Evolutionary conservation across 2,113 vertebrate species (phyloP).

Genomic region (Pelecanoides urinatrix): DNA sequence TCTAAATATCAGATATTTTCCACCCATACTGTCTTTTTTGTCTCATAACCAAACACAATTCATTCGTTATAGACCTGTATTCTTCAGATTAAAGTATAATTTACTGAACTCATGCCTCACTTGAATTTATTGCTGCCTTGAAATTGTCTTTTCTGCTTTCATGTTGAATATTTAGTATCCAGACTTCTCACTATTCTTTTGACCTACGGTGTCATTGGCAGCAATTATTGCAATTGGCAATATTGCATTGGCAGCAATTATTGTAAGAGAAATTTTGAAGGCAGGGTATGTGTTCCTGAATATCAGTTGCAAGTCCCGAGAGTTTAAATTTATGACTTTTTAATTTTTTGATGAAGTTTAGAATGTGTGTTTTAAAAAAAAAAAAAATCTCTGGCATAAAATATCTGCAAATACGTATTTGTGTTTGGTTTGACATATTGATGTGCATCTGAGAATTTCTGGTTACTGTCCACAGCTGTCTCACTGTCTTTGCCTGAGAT

Average conservation of each 20-base stretch:
- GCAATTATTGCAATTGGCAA: background rate
- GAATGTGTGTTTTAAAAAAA: background rate
- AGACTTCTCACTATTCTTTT: background rate
- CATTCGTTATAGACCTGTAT: background rate
- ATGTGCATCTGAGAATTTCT: background rate
- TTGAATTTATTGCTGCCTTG: background rate
- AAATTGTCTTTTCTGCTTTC: background rate
- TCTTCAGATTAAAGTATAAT: background rate
- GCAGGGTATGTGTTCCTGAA: background rate
- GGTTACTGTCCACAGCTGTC: background rate
- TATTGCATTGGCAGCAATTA: background rate
- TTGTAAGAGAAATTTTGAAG: background rate
- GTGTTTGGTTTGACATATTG: background rate
- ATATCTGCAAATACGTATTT: background rate
- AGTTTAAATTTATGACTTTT: background rate
- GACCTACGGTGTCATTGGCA: background rate
- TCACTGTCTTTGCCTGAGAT: background rate
- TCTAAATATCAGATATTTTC: background rate
- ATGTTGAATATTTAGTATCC: background rate
- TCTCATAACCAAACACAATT: background rate
- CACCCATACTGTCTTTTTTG: background rate
- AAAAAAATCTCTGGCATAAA: background rate
- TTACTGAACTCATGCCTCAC: background rate
- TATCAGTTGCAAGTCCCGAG: background rate
- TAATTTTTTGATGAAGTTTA: background rate